A percentile compares a stretch with the other conserved stretches of the same genome.
Conservation (phyloP, 2,888 invertebrate species). For the Pterobdella sp. region DNA sequence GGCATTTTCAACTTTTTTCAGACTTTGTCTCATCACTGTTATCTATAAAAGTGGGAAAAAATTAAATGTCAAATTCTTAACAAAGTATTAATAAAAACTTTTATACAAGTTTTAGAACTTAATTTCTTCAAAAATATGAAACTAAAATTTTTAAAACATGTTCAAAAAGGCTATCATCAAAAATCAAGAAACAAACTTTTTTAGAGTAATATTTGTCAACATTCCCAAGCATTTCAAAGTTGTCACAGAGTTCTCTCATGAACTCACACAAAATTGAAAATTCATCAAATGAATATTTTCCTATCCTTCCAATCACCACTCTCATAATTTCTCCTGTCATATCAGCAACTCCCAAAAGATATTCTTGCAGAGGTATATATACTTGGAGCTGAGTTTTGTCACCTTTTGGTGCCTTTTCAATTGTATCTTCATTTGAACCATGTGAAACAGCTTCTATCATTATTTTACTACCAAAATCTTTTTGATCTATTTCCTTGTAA, state of each 20-base stretch:
- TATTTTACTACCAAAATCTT: background rate
- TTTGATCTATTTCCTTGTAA: background rate
- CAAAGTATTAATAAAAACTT: background rate
- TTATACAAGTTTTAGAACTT: background rate
- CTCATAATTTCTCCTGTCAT: constrained; percentile 85
- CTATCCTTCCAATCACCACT: constrained; percentile 73
- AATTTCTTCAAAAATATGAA: background rate
- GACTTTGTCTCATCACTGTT: constrained; percentile 65
- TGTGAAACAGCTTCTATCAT: background rate
- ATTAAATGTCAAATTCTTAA: background rate
- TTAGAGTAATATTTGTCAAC: constrained; percentile 62
- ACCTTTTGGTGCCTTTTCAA: background rate
- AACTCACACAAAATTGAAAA: constrained; percentile 62
- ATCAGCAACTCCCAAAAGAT: constrained; percentile 73
- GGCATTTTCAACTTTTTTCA: constrained; percentile 73
- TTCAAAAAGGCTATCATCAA: background rate
- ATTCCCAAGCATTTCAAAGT: constrained; percentile 56
- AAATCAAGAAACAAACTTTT: constrained; percentile 55
- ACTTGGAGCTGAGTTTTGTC: constrained; percentile 33
- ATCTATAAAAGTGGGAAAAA: background rate
- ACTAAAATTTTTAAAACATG: background rate
- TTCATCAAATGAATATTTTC: constrained; percentile 59
- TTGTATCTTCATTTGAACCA: background rate
- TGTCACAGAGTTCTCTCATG: constrained; percentile 57
- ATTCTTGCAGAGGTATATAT: constrained; percentile 53